Base-by-base conservation (phyloP, 2,797 vertebrate species). In the Pangasius djambal region DNA sequence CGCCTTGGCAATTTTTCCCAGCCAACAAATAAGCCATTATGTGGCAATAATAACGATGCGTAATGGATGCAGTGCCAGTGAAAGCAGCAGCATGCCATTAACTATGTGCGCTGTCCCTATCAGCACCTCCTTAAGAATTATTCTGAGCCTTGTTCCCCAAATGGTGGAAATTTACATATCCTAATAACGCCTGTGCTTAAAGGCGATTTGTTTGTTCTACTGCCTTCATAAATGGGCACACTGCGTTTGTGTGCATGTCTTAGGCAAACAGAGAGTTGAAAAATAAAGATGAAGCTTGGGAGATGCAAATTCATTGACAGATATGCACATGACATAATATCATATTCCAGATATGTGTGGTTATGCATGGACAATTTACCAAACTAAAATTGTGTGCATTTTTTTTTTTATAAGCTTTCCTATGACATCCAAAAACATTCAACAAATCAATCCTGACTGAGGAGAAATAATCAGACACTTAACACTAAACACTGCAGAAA, bases 21-120 rank as follows among this genome's bases (percentile, higher is more conserved):
- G 91, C 93, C 92, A 93, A 95, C 94, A 95, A 95, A 96, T 95
- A 95, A 95, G 94, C 94, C 93, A 94, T 95, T 96, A 95, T 95
- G 93, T 93, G 93, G 94, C 94, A 94, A 95, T 95, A 94, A 96
- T 94, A 95, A 88, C 89, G 93, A 92, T 89, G 92, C 93, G 95
- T 95, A 95, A 96, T 95, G 95, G 95, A 95, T 94, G 93, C 92
- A 84, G 91, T 91, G 93, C 93, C 93, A 93, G 93, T 90, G 92
- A 94, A 95, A 93, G 93, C 95, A 93, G 94, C 91, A 90, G 91
- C 31, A 85, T 83, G 89, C 89, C 86, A 89, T 91, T 92, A 91
- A 87, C 69, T 87, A 79, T 77, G 93, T 92, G 93, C 90, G 81
- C 89, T 92, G 93, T 93, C 93, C 92, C 94, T 93, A 95, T 93